Conservation (phyloP, 2,797 vertebrate species). For the Melanotaenia maccullochi region DNA sequence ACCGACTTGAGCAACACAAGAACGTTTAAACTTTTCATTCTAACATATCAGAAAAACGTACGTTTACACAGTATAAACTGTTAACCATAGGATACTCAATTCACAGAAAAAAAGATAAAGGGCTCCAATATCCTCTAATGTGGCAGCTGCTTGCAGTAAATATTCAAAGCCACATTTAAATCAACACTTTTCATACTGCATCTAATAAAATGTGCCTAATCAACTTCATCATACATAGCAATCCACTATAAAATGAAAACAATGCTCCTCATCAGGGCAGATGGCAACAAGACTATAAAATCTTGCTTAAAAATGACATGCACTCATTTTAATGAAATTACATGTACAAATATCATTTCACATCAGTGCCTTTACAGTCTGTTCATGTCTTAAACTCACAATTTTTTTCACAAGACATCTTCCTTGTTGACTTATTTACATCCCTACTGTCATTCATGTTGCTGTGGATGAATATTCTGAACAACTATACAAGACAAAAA, state of each 20-base stretch:
- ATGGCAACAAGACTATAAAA: constrained; percentile 89
- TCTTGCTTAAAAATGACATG: constrained; percentile 88
- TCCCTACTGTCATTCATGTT: constrained; percentile 54
- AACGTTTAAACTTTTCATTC: constrained; percentile 44
- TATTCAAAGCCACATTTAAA: constrained; percentile 89
- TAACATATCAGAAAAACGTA: constrained; percentile 52
- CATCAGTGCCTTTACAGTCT: constrained; percentile 81
- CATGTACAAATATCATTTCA: constrained; percentile 85
- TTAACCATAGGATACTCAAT: constrained; percentile 37
- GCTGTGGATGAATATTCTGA: constrained; percentile 50
- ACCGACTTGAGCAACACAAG: constrained; percentile 62
- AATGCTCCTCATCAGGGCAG: constrained; percentile 86
- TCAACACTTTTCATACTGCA: constrained; percentile 87
- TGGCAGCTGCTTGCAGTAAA: constrained; percentile 85
- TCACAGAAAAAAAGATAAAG: constrained; percentile 50
- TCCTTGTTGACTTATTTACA: constrained; percentile 54
- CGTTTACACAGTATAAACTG: constrained; percentile 63
- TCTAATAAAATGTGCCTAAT: constrained; percentile 94
- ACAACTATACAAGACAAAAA: constrained; percentile 35
- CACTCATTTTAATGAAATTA: constrained; percentile 89
- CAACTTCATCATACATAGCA: constrained; percentile 91
- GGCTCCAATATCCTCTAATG: constrained; percentile 68
- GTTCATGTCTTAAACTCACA: constrained; percentile 80
- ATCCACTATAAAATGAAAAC: constrained; percentile 92
- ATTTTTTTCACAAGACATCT: constrained; percentile 71